Evolutionary conservation across 2,113 vertebrate species (phyloP).

Genomic region (Hippocampus abdominalis): DNA sequence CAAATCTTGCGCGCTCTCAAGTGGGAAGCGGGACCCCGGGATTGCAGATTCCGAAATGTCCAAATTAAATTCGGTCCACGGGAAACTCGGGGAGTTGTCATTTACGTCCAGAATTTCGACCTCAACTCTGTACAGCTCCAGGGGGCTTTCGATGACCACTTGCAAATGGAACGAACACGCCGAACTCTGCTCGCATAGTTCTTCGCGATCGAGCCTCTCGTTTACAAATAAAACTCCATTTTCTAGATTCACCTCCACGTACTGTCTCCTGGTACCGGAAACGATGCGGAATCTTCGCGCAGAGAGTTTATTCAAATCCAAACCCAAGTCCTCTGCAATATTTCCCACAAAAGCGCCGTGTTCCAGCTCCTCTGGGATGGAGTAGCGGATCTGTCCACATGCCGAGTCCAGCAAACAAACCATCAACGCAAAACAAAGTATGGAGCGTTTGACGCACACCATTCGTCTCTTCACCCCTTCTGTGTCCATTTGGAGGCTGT

Average conservation of each 20-base stretch:
- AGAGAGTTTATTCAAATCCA: slow-evolving; percentile 63
- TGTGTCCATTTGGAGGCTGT: slow-evolving; percentile 49
- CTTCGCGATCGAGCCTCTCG: slow-evolving; percentile 65
- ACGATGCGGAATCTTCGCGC: slow-evolving; percentile 68
- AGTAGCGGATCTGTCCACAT: slow-evolving; percentile 65
- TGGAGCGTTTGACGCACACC: slow-evolving; percentile 28
- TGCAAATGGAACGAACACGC: slow-evolving; percentile 69
- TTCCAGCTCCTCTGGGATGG: slow-evolving; percentile 67
- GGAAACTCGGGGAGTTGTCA: slow-evolving; percentile 66
- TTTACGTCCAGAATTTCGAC: slow-evolving; percentile 68
- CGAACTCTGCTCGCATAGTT: slow-evolving; percentile 67
- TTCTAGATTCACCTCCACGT: slow-evolving; percentile 69
- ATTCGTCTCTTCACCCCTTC: slow-evolving; percentile 33
- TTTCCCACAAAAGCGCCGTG: slow-evolving; percentile 71
- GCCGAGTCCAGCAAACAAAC: slow-evolving; percentile 54
- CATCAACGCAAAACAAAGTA: slow-evolving; percentile 27
- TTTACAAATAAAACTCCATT: slow-evolving; percentile 69
- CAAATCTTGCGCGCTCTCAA: slow-evolving; percentile 71
- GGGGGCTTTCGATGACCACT: slow-evolving; percentile 67
- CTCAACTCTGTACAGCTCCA: slow-evolving; percentile 68
- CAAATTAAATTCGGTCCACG: slow-evolving; percentile 68
- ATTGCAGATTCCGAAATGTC: slow-evolving; percentile 68
- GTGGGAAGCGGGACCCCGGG: slow-evolving; percentile 65
- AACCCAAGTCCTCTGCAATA: slow-evolving; percentile 67
- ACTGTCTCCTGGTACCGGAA: slow-evolving; percentile 64